phyloP scores from a whole-genome alignment of 2,888 invertebrate genomes.

The Monochamus alternatus region DNA sequence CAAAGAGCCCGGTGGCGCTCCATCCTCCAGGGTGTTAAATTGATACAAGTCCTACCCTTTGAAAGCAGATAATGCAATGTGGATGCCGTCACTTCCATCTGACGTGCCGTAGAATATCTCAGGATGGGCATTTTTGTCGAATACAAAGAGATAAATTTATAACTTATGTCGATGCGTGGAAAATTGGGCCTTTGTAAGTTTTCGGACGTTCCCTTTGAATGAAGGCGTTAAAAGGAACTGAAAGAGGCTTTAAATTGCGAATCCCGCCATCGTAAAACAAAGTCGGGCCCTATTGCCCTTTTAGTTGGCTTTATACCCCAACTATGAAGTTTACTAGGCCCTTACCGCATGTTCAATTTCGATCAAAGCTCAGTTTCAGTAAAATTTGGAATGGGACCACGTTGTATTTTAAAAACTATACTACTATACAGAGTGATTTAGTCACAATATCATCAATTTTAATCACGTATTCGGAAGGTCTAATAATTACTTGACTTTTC shows the following conservation, averaged over 20 bases:
- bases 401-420: too few species aligned
- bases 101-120: constrained; percentile 23
- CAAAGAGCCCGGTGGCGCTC: constrained; percentile 16
- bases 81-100: constrained; percentile 21
- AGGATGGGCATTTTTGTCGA: constrained; percentile 21
- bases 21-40: constrained; percentile 34
- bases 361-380: too few species aligned
- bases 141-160: constrained; percentile 32
- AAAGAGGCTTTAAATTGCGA: constrained; percentile 5
- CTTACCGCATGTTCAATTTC: too few species aligned
- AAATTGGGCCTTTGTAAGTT: constrained; percentile 29
- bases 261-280: constrained; percentile 17
- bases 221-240: constrained; percentile 24
- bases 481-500: too few species aligned
- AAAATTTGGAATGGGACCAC: too few species aligned
- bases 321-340: too few species aligned
- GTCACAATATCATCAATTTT: too few species aligned
- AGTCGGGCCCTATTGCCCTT: background rate
- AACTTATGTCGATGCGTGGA: constrained; percentile 31
- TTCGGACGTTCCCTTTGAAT: constrained; percentile 11
- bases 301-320: too few species aligned
- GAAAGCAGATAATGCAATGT: constrained; percentile 32
- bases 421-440: too few species aligned
- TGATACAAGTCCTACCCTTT: constrained; percentile 36
- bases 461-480: too few species aligned